phyloP scores from a whole-genome alignment of 64 coral and sea anemone genomes.

The Pachyseris speciosa region DNA sequence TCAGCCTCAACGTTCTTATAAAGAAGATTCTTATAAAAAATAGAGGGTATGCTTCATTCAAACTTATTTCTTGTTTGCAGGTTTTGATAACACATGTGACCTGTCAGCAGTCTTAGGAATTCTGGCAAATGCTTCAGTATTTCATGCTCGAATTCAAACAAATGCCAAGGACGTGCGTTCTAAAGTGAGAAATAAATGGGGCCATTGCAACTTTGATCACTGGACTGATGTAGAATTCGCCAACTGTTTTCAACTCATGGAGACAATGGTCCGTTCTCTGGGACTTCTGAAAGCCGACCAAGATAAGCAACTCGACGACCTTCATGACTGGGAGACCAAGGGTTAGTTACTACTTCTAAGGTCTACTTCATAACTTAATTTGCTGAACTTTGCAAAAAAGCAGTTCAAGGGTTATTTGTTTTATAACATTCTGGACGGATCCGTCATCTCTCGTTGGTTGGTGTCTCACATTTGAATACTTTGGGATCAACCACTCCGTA shows the following conservation, averaged over 20 bases:
- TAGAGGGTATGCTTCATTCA: too few relatives aligned
- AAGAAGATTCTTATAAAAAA: too few relatives aligned
- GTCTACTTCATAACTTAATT: too few relatives aligned
- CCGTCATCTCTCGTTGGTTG: too few relatives aligned
- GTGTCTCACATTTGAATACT: too few relatives aligned
- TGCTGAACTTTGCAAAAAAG: too few relatives aligned
- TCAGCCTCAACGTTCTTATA: too few relatives aligned
- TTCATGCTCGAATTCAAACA: conserved; percentile 9
- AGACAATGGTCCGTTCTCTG: conserved; percentile 31
- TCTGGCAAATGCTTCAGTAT: conserved; percentile 25
- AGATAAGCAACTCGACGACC: background rate
- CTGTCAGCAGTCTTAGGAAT: conserved; percentile 60
- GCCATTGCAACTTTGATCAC: conserved; percentile 62
- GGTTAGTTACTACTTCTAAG: background rate
- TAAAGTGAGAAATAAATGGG: conserved; percentile 64
- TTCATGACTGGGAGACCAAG: conserved; percentile 54
- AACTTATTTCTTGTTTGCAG: background rate
- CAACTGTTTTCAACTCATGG: conserved; percentile 57
- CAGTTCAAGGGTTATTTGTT: too few relatives aligned
- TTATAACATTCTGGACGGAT: too few relatives aligned
- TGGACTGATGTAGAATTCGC: conserved; percentile 38
- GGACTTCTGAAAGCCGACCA: conserved; percentile 6
- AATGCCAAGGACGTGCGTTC: conserved; percentile 59
- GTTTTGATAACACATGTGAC: conserved; percentile 81
- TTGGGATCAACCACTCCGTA: too few relatives aligned